Evolutionary conservation across 2,797 vertebrate genomes (phyloP).

Genomic region (Platalea minor): DNA sequence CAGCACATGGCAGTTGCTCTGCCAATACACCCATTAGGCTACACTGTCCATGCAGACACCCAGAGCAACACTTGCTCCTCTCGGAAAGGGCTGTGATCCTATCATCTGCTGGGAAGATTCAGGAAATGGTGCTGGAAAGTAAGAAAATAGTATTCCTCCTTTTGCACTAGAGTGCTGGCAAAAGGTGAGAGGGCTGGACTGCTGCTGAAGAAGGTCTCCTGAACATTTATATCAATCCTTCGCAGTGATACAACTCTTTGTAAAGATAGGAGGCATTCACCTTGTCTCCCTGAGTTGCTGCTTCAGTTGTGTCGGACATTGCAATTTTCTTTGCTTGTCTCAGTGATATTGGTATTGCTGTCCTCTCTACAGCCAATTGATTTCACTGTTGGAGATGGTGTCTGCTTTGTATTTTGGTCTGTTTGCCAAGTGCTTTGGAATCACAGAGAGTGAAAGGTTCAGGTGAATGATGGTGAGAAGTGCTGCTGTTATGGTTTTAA

Average conservation of each 20-base stretch:
- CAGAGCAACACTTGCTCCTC: neutral
- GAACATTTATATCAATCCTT: neutral
- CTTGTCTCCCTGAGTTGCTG: neutral
- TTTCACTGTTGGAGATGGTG: neutral
- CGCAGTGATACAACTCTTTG: neutral
- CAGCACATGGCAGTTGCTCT: neutral
- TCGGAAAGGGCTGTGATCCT: neutral
- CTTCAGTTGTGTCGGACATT: neutral
- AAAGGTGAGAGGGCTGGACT: neutral
- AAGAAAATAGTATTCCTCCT: neutral
- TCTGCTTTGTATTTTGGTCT: neutral
- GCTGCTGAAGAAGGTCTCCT: neutral
- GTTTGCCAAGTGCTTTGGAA: neutral
- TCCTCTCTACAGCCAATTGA: neutral
- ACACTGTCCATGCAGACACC: fast-evolving
- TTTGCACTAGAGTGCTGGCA: neutral
- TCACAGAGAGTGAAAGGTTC: neutral
- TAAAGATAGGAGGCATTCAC: neutral
- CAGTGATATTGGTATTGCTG: neutral
- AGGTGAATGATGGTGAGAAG: neutral
- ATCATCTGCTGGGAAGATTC: neutral
- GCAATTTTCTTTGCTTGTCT: neutral
- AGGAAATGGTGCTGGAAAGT: neutral
- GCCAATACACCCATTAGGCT: neutral
- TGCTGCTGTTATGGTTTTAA: neutral